Conservation (phyloP, 2,797 vertebrate genomes). For the Alosa sapidissima region DNA sequence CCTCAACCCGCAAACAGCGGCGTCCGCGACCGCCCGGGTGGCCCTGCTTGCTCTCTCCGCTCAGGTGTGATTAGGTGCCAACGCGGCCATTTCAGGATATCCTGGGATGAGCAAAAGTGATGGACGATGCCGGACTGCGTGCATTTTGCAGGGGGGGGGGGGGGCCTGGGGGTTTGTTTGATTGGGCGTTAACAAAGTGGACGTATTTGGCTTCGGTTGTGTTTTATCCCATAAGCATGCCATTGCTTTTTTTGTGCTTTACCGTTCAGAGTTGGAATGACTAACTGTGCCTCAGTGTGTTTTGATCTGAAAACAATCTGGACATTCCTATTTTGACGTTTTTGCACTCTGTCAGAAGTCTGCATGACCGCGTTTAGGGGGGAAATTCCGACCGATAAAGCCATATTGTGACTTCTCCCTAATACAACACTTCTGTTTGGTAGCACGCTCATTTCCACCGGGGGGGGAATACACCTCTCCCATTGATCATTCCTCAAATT, state of each 20-base stretch:
- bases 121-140: neutral
- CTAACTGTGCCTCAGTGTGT: neutral
- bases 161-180: neutral
- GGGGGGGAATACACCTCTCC: neutral
- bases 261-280: neutral
- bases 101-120: conserved; percentile 21
- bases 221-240: neutral
- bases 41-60: neutral
- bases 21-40: neutral
- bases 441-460: neutral
- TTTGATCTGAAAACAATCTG: neutral
- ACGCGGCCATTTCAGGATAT: neutral
- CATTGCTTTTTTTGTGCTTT: neutral
- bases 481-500: neutral
- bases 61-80: neutral
- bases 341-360: neutral
- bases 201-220: neutral
- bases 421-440: neutral
- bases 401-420: neutral
- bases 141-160: neutral
- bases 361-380: neutral
- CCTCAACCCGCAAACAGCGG: neutral
- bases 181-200: neutral
- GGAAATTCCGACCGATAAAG: neutral
- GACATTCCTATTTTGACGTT: neutral